These are phyloP conservation scores for Drosophila busckii DNA, from an alignment of 1,140 invertebrate species.

Conservation along the genomic window DNA sequence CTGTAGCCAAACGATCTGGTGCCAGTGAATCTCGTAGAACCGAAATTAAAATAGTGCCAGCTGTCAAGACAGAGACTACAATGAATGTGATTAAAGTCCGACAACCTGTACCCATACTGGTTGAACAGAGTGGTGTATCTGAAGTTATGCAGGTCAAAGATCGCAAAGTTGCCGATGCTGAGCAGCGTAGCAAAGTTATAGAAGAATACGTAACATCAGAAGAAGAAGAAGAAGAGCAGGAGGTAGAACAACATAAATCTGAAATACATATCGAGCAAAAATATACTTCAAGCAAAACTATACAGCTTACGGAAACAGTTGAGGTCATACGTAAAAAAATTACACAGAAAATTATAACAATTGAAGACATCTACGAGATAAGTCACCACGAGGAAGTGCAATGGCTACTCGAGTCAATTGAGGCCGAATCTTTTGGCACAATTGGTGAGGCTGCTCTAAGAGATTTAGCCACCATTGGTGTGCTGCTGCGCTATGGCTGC, in stretches of 20 bases:
- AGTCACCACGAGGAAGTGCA: constrained; percentile 83
- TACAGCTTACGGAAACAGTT: constrained; percentile 66
- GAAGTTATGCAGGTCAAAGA: constrained; percentile 77
- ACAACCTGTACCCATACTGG: constrained; percentile 75
- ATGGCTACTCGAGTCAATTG: constrained; percentile 85
- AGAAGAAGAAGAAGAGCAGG: constrained; percentile 41
- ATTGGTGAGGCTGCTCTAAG: constrained; percentile 86
- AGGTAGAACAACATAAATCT: constrained; percentile 43
- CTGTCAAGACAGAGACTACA: constrained; percentile 59
- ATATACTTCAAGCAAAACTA: constrained; percentile 42
- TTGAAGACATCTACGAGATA: constrained; percentile 65
- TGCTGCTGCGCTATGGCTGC: constrained; percentile 86
- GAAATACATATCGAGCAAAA: constrained; percentile 24
- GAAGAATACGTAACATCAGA: constrained; percentile 70
- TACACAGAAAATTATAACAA: constrained; percentile 59
- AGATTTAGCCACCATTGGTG: constrained; percentile 90
- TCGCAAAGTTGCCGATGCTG: constrained; percentile 65
- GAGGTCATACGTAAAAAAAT: constrained; percentile 69
- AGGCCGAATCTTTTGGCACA: constrained; percentile 88
- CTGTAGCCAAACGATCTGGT: constrained; percentile 26
- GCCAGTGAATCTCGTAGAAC: constrained; percentile 42
- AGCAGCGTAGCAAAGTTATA: constrained; percentile 39
- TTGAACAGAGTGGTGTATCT: constrained; percentile 79
- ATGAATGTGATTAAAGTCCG: constrained; percentile 60
- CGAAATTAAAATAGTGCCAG: constrained; percentile 54